Evolutionary conservation across 2,888 invertebrate species (phyloP).

Genomic region (Junonia oenone): DNA sequence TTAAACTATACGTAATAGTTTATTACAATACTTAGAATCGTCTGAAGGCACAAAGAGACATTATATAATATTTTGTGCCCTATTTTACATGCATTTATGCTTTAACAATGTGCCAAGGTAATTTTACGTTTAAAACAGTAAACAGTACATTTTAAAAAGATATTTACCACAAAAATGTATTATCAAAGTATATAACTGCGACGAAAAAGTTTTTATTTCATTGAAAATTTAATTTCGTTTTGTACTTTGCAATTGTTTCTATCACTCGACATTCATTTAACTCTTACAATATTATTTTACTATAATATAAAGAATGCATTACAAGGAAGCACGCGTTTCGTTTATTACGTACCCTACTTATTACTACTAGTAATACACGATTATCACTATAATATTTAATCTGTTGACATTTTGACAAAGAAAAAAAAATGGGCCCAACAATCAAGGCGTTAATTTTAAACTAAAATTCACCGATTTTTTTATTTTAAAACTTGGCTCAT

Average conservation of each 20-base stretch:
- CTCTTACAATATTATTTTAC: conserved; percentile 14
- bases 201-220: conserved; percentile 1
- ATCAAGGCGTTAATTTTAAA: conserved; percentile 12
- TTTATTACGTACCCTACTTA: conserved; percentile 48
- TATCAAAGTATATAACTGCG: neutral
- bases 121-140: neutral
- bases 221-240: conserved; percentile 28
- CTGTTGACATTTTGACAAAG: conserved; percentile 26
- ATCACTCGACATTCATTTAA: conserved; percentile 10
- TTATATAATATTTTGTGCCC: conserved; percentile 40
- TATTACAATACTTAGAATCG: conserved; percentile 56
- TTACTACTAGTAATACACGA: conserved; percentile 53
- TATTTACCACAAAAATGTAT: neutral
- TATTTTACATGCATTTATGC: conserved; percentile 32
- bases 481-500: conserved; percentile 51
- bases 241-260: conserved; percentile 41
- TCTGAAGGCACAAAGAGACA: conserved; percentile 57
- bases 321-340: conserved; percentile 69
- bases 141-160: neutral
- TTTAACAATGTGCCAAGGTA: conserved; percentile 28
- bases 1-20: conserved; percentile 53
- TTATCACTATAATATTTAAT: conserved; percentile 41
- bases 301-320: conserved; percentile 44
- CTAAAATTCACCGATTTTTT: conserved; percentile 23
- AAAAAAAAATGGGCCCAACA: neutral